Base-by-base conservation (phyloP, 2,888 invertebrate species). In the Leptinotarsa haldemani region DNA sequence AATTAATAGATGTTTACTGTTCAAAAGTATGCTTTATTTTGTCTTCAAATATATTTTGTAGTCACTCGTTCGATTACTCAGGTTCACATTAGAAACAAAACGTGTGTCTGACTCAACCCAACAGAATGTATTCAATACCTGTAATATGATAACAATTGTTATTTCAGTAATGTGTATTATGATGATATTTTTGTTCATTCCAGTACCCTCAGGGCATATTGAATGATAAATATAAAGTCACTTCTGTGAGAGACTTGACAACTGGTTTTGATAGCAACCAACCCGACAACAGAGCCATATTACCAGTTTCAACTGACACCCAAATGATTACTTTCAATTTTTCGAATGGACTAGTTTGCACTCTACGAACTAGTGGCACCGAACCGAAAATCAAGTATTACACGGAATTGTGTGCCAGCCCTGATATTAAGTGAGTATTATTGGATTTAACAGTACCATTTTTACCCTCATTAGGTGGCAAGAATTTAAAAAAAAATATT, bases 321-420 rank as follows among this genome's bases (percentile, higher is more conserved):
- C 94, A 99, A 88, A 99, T 99, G 99, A 93, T 99, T 69, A 97
- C 97, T 13, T 97, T 99, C 87, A 92, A 92, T 12, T 97, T 99
- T 87, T 89, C 90, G 69, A 96, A 95, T 88, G 97, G 97, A 0
- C 90, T 96, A 77, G 92, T 94, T 12, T 92, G 95, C 1, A 98
- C 97, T 0, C 88, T 99, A 48, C 91, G 99, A 78, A 97, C 98
- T 1, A 98, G 98, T 86, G 99, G 99, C 64, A 99, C 99, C 0
- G 99, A 99, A 87, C 99, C 99, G 58, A 99, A 99, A 88, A 92
- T 99, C 82, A 99, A 99, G 89, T 99, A 98, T 88, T 99, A 99
- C 88, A 94, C 96, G 0, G 99, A 98, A 87, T 89, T 97, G 72
- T 93, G 95, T 79, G 93, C 94, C 74, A 86, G 90, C 63, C 93